Conservation (phyloP, 2,113 vertebrate species). For the Brevimyrus niger region DNA sequence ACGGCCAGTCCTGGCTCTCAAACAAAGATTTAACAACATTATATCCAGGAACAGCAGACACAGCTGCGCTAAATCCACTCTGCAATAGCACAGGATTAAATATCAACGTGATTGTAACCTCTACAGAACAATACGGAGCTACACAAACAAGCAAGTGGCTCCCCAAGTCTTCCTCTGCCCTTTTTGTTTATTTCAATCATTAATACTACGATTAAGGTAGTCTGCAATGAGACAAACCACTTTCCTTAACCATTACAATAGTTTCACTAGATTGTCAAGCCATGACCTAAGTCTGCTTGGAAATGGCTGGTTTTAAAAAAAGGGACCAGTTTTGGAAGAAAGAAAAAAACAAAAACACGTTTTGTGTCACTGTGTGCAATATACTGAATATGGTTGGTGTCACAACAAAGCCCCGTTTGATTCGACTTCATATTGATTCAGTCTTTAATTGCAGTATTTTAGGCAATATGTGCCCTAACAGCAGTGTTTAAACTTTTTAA, state of each 20-base stretch:
- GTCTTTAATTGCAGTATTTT: not conserved
- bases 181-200: not conserved
- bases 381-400: not conserved
- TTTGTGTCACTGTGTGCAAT: not conserved
- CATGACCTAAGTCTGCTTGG: not conserved
- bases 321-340: not conserved
- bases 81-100: slow-evolving; percentile 18
- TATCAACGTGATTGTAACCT: slow-evolving; percentile 15
- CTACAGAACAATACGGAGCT: not conserved
- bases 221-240: not conserved
- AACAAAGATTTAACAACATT: slow-evolving; percentile 35
- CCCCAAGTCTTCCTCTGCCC: not conserved
- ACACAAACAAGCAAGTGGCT: not conserved
- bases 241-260: not conserved
- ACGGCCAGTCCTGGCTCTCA: slow-evolving; percentile 40
- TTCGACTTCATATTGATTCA: not conserved
- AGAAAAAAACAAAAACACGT: not conserved
- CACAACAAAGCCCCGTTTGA: not conserved
- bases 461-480: not conserved
- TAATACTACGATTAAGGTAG: not conserved
- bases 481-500: not conserved
- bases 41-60: slow-evolving; percentile 23
- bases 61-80: slow-evolving; percentile 36
- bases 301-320: not conserved
- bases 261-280: not conserved